phyloP scores from a whole-genome alignment of 2,113 vertebrate genomes.

The Neoarius graeffei region DNA sequence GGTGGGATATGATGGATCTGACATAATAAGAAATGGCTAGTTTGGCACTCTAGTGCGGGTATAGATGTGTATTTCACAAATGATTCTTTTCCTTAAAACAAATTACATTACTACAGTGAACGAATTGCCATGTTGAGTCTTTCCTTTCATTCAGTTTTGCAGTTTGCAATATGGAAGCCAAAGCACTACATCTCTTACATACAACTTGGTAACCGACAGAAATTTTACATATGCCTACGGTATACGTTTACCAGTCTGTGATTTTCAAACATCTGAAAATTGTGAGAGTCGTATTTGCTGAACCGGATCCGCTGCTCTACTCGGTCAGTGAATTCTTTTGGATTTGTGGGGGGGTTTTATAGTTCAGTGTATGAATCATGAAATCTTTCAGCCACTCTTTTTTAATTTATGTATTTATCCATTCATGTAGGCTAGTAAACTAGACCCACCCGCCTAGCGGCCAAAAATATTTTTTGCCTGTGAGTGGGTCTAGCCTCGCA shows the following conservation, averaged over 20 bases:
- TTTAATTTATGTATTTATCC: not conserved
- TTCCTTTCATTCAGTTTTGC: not conserved
- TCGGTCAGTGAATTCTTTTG: not conserved
- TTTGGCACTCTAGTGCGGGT: not conserved
- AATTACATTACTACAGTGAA: not conserved
- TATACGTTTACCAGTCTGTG: not conserved
- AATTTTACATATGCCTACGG: not conserved
- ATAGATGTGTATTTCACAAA: not conserved
- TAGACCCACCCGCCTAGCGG: no score
- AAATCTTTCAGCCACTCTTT: not conserved
- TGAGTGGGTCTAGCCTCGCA: no score
- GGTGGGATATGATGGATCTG: not conserved
- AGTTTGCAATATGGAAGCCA: not conserved
- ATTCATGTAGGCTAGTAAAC: no score
- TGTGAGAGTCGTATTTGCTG: no score
- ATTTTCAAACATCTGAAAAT: not conserved
- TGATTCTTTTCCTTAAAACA: not conserved
- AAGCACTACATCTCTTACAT: not conserved
- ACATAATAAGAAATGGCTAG: not conserved
- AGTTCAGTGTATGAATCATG: not conserved
- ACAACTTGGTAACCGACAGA: not conserved
- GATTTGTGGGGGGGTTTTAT: not conserved
- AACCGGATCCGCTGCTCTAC: no score
- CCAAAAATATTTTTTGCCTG: no score
- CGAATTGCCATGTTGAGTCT: not conserved